Base-by-base conservation (phyloP, 2,113 vertebrate species). In the Grantiella picta region DNA sequence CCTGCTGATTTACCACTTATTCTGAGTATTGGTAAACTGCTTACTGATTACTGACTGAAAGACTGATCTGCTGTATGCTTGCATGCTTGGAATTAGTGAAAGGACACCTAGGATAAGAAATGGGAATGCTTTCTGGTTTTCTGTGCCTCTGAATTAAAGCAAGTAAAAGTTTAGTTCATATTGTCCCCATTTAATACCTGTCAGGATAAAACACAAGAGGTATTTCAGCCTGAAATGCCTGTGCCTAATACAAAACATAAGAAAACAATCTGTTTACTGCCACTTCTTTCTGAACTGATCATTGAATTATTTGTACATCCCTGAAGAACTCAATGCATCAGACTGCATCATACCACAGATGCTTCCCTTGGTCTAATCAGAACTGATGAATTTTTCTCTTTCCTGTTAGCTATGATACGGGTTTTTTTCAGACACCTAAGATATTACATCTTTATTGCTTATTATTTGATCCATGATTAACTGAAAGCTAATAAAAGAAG, bases 321-420 rank as follows among this genome's bases (percentile, higher is more conserved):
- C 42, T 12, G 45, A 83, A 80, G 21, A 91, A 29, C 72, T 60
- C 36, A 36, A 3, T 4, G 5, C 8, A 61, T 21, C n/a, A 65
- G 25, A n/a, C 22, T 9, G 0, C 31, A 63, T 78, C 0, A 0
- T 18, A n/a, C 7, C 15, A 42, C 12, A 6, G 53, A 45, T 36
- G 18, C 18, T 73, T 72, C 42, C n/a, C 28, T 61, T 61, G 20
- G 9, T 29, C 50, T 92, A 57, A 77, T 44, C 45, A 31, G 17
- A 61, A 56, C 3, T 7, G 27, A 50, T 47, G 5, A 40, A 4
- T 61, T 83, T 90, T 82, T 40, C 50, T 38, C n/a, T 86, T 24
- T 57, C 7, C 31, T 5, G 3, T 17, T 81, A 84, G 23, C 20
- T 66, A n/a, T 57, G 49, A 52, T 11, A 49, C 2, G 5, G 38